Percentiles rank a stretch among this genome's conserved stretches.
Conservation (phyloP, 2,888 invertebrate genomes). For the Eudemis profundana region DNA sequence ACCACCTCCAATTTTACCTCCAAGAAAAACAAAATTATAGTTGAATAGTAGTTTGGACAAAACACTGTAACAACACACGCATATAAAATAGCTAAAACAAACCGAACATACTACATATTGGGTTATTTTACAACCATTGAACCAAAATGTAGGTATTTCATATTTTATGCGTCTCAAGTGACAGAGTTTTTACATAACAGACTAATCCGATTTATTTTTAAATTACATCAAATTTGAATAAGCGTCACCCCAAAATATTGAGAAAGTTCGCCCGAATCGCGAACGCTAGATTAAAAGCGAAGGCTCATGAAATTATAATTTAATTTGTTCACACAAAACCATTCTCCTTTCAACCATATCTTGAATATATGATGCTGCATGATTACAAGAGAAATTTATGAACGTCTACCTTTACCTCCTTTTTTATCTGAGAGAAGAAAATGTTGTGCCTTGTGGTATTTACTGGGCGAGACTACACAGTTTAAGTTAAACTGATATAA, state of each 20-base stretch:
- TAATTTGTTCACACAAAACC: constrained; percentile 70
- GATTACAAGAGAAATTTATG: constrained; percentile 55
- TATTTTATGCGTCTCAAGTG: too few species aligned
- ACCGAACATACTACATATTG: too few species aligned
- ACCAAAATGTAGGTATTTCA: too few species aligned
- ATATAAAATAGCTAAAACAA: too few species aligned
- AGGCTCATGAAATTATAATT: constrained; percentile 82
- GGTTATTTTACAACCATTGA: too few species aligned
- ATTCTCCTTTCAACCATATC: constrained; percentile 58
- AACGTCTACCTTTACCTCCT: constrained; percentile 43
- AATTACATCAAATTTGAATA: constrained; percentile 56
- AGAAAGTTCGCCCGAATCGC: constrained; percentile 55
- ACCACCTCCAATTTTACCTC: too few species aligned
- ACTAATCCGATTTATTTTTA: constrained; percentile 34
- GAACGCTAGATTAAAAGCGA: constrained; percentile 70
- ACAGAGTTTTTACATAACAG: constrained; percentile 11
- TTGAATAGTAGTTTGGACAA: too few species aligned
- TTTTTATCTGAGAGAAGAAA: constrained; percentile 13
- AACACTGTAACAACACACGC: too few species aligned
- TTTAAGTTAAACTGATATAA: too few species aligned
- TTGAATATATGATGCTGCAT: constrained; percentile 60
- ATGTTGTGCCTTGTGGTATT: neutral
- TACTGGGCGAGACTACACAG: neutral
- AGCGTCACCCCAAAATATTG: constrained; percentile 59
- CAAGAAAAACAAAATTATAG: too few species aligned